Base-by-base conservation (phyloP, 2,888 invertebrate species). In the Encarsia formosa region DNA sequence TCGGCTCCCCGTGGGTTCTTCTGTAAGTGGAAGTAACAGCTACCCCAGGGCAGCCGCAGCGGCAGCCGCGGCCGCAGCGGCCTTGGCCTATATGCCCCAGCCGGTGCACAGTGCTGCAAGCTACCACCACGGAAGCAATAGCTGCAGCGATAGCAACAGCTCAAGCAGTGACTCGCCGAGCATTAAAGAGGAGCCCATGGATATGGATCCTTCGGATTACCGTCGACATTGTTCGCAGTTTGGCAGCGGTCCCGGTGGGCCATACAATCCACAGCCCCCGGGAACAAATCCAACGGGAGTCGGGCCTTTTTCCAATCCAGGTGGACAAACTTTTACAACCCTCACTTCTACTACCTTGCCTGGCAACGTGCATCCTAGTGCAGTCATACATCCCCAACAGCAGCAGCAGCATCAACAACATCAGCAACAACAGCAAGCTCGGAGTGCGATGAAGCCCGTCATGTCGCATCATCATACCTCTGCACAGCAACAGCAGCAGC, bases 61-160 rank as follows among this genome's bases (percentile, higher is more conserved):
- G 5, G 19, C 9, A 5, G 9, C 6, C 54, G 87, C 87, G 11
- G 84, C 84, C 6, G 78, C 72, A 26, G 19, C 47, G 16, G 47
- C 57, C 29, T 73, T 92, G 52, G 89, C 91, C 16, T 92, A 92
- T 67, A 91, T 93, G 90, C 93, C 93, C 1, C 93, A 93, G 74
- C 90, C 91, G 18, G 91, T 92, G 4, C 91, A 91, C 73, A 88
- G 86, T 55, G 87, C 87, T 9, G 84, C 84, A 13, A 78, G 74
- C 16, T 75, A 80, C 22, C 82, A 82, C 13, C 84, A 82, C 63
- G 66, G 76, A 1, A 76, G 75, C 63, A 78, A 77, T 59, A 79
- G 78, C 56, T 79, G 78, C 65, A 79, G 79, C 65, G 79, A 80
- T 63, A 80, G 79, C 63, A 79, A 79, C 57, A 79, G 78, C 47